phyloP scores from a whole-genome alignment of 2,797 vertebrate genomes.

The Phoeniculus purpureus region DNA sequence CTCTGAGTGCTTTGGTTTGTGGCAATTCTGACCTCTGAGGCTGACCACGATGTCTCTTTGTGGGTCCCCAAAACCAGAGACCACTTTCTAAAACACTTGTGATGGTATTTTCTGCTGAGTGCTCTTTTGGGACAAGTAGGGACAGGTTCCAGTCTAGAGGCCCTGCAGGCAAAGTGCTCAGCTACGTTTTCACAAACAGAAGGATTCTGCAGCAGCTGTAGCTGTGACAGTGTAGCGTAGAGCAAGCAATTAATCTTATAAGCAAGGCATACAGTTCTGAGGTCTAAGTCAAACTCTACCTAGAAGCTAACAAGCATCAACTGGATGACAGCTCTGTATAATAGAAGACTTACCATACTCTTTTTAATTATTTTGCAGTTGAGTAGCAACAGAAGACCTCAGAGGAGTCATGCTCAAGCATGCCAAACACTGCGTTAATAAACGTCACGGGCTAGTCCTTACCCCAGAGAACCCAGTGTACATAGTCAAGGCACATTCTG shows the following conservation, averaged over 20 bases:
- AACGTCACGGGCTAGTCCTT: slow-evolving; percentile 17
- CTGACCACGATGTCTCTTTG: not conserved
- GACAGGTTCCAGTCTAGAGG: not conserved
- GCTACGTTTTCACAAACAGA: not conserved
- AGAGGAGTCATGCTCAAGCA: not conserved
- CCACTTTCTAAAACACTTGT: not conserved
- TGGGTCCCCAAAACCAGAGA: not conserved
- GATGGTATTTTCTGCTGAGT: not conserved
- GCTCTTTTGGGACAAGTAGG: not conserved
- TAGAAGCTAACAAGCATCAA: not conserved
- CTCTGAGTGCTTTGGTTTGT: not conserved
- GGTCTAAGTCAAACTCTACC: not conserved
- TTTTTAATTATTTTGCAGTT: slow-evolving; percentile 28
- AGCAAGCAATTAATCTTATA: not conserved
- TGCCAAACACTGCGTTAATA: not conserved
- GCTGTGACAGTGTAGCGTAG: not conserved
- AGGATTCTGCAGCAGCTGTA: not conserved
- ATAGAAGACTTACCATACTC: not conserved
- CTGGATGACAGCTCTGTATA: not conserved
- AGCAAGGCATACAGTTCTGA: not conserved
- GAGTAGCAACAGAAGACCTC: not conserved
- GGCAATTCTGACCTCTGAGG: not conserved
- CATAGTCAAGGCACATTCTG: not conserved
- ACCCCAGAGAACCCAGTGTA: not conserved
- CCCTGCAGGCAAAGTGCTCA: not conserved